Evolutionary conservation across 2,113 vertebrate genomes (phyloP).

Genomic region (Podarcis cretensis): DNA sequence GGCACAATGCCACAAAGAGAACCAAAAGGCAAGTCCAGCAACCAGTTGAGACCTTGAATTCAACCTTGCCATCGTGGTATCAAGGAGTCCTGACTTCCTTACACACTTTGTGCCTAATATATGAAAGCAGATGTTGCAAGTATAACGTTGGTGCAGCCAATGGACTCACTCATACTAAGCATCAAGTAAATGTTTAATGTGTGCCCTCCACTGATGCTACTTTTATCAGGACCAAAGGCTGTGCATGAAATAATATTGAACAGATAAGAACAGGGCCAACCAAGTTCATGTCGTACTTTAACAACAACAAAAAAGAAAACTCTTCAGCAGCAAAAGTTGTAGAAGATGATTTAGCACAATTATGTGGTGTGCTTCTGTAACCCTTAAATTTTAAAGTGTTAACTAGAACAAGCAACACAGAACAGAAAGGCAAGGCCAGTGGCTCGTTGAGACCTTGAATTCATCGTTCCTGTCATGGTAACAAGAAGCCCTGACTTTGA

Average conservation of each 20-base stretch:
- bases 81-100: background rate
- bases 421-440: conserved; percentile 43
- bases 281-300: background rate
- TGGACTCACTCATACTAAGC: no score
- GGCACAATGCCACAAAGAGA: conserved; percentile 26
- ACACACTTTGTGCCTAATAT: background rate
- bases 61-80: rapidly evolving
- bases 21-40: conserved; percentile 22
- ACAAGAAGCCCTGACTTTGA: background rate
- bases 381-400: no score
- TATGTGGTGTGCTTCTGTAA: background rate
- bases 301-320: background rate
- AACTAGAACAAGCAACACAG: background rate
- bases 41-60: background rate
- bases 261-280: background rate
- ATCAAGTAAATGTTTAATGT: background rate
- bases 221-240: no score
- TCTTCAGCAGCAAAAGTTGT: background rate
- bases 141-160: background rate
- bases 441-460: background rate
- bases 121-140: background rate
- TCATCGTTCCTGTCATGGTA: rapidly evolving
- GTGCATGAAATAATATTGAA: background rate
- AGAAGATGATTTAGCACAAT: background rate
- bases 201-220: background rate